These are phyloP conservation scores for Megalurothrips usitatus DNA, from an alignment of 2,888 invertebrate species.

Conservation along the genomic window DNA sequence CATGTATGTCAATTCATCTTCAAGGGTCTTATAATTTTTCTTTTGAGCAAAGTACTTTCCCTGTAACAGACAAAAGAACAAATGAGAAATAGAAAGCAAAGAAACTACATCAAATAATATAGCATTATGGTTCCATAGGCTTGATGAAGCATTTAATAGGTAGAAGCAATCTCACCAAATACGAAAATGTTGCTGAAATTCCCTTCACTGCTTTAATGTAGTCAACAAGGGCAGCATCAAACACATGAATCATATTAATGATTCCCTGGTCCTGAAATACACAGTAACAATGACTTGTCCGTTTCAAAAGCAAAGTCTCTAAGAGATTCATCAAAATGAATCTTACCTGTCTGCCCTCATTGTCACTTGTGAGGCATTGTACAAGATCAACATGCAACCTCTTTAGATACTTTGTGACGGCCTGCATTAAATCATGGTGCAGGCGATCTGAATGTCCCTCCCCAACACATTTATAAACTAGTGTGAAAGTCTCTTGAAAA, in stretches of 20 bases:
- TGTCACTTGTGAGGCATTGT: not conserved
- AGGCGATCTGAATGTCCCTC: not conserved
- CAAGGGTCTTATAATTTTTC: slow-evolving; percentile 3
- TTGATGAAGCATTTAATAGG: not conserved
- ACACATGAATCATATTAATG: not conserved
- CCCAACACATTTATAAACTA: slow-evolving; percentile 9
- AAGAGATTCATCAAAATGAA: not conserved
- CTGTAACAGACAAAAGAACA: not conserved
- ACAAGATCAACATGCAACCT: not conserved
- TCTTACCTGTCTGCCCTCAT: not conserved
- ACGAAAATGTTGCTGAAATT: slow-evolving; percentile 14
- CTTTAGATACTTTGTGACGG: not conserved
- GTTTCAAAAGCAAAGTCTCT: not conserved
- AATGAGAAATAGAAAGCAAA: not conserved
- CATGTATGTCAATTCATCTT: slow-evolving; percentile 11
- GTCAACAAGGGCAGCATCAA: not conserved
- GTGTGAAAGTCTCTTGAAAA: not conserved
- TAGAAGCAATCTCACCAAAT: not conserved
- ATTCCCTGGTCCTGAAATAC: not conserved
- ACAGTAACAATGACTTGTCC: not conserved
- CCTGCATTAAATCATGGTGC: not conserved
- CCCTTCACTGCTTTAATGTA: slow-evolving; percentile 2
- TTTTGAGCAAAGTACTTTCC: slow-evolving; percentile 17
- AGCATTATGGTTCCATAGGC: not conserved
- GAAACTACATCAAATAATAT: not conserved